phyloP scores from a whole-genome alignment of 2,888 invertebrate species.

The Aromia moschata region DNA sequence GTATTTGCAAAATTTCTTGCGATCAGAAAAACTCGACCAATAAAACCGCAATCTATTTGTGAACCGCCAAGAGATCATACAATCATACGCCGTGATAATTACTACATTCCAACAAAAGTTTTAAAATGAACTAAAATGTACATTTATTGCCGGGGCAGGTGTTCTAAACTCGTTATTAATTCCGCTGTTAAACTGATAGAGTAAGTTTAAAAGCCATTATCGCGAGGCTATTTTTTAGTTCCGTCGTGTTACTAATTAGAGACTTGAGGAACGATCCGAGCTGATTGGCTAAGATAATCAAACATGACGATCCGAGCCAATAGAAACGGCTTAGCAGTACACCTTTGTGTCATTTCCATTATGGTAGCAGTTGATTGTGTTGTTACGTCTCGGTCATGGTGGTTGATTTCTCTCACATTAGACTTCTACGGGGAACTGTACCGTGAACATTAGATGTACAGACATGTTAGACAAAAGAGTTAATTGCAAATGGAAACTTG shows the following conservation, averaged over 20 bases:
- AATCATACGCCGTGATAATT: too few relatives aligned
- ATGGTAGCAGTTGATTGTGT: constrained; percentile 36
- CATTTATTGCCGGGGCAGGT: background rate
- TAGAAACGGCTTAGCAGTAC: constrained; percentile 27
- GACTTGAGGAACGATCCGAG: background rate
- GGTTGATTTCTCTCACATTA: constrained; percentile 41
- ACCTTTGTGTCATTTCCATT: constrained; percentile 34
- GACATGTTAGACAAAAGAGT: constrained; percentile 16
- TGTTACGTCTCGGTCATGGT: constrained; percentile 38
- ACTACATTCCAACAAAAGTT: too few relatives aligned
- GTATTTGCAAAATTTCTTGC: too few relatives aligned
- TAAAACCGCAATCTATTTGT: too few relatives aligned
- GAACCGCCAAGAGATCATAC: too few relatives aligned
- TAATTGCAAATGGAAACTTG: constrained; percentile 17
- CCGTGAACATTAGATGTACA: constrained; percentile 5
- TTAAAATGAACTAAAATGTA: too few relatives aligned
- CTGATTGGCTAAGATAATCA: constrained; percentile 39
- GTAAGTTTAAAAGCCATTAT: background rate
- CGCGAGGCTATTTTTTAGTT: background rate
- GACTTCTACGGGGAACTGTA: constrained; percentile 6
- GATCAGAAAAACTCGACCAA: too few relatives aligned
- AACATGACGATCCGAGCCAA: constrained; percentile 36
- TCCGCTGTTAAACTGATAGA: background rate
- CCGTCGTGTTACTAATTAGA: background rate
- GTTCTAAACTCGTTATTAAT: background rate